phyloP scores from a whole-genome alignment of 2,888 invertebrate species.

The Chymomyza amoena region DNA sequence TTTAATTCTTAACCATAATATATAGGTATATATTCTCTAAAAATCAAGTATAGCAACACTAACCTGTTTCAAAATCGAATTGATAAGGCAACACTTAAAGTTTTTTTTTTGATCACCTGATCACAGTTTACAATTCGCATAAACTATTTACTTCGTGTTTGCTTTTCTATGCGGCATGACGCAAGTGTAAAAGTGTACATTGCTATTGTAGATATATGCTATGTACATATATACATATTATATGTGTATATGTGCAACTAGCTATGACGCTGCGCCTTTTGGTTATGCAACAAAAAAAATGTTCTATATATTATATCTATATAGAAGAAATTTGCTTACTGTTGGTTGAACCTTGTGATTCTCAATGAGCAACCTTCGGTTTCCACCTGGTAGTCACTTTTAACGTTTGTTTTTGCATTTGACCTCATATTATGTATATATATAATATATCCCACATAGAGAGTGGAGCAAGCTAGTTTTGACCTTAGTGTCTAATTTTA shows the following conservation, averaged over 20 bases:
- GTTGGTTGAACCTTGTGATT: neutral
- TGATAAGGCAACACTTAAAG: too few relatives aligned
- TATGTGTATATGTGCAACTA: neutral
- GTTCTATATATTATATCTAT: neutral
- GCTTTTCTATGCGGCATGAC: neutral
- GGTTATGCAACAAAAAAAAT: neutral
- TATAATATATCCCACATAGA: too few relatives aligned
- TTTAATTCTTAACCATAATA: too few relatives aligned
- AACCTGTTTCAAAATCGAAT: too few relatives aligned
- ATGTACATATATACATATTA: neutral
- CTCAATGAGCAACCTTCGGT: neutral
- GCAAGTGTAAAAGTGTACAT: constrained; percentile 19
- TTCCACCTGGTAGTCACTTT: neutral
- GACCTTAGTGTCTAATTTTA: neutral
- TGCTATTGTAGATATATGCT: constrained; percentile 9
- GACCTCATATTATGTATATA: neutral
- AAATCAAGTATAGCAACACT: too few relatives aligned
- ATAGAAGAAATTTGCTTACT: neutral
- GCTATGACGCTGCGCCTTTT: neutral
- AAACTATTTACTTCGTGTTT: neutral
- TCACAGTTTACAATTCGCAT: neutral
- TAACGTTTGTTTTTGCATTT: neutral
- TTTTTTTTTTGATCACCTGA: too few relatives aligned
- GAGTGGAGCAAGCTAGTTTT: neutral
- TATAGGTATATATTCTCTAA: too few relatives aligned